Evolutionary conservation across 92 coral and sea anemone species (phyloP).

Genomic region (Zoanthus gigantus): DNA sequence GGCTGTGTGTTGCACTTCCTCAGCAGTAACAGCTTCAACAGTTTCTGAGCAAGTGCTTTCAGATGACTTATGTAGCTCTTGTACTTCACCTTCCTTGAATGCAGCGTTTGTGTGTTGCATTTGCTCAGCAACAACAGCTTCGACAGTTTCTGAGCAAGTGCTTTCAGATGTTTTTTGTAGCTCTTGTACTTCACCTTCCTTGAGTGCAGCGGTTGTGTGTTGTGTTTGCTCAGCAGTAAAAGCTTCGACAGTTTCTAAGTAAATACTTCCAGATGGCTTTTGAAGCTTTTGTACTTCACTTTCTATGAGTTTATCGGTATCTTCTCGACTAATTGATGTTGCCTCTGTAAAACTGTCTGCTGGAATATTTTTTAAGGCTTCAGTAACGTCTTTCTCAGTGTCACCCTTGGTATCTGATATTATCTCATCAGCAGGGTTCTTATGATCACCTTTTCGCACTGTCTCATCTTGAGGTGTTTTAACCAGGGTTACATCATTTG

Average conservation of each 20-base stretch:
- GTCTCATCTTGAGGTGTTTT: background rate
- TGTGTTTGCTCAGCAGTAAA: background rate
- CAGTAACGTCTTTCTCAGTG: too few species aligned
- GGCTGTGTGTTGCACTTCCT: too few species aligned
- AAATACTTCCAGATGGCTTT: too few species aligned
- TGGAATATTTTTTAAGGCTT: background rate
- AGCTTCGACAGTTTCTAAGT: background rate
- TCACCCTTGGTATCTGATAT: background rate
- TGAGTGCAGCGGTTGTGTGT: background rate
- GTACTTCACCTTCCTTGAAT: background rate
- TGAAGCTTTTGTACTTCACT: background rate
- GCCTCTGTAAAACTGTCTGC: background rate
- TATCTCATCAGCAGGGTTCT: background rate
- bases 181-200: background rate
- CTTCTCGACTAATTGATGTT: background rate
- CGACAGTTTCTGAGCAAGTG: background rate
- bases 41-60: too few species aligned
- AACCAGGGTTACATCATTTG: background rate
- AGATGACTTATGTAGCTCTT: too few species aligned
- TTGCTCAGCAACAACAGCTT: background rate
- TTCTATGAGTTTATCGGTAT: background rate
- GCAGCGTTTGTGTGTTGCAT: background rate
- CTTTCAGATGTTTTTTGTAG: background rate
- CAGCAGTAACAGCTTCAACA: too few species aligned
- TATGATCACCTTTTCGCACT: background rate